These are phyloP conservation scores for Pristionchus exspectatus DNA, from an alignment of 2,888 invertebrate genomes.

Conservation along the genomic window DNA sequence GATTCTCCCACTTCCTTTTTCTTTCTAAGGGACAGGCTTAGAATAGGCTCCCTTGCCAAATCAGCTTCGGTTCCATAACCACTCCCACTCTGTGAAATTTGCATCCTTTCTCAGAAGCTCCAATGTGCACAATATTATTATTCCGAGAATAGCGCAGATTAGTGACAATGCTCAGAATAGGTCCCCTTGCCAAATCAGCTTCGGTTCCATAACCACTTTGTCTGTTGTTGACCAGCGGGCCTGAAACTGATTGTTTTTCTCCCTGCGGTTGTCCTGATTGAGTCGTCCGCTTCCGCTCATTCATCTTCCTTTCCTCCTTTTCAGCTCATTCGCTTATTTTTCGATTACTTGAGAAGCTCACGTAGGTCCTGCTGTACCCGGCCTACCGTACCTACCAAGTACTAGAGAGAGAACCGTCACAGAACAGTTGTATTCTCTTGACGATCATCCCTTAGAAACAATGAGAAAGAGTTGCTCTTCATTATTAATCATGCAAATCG, in stretches of 20 bases:
- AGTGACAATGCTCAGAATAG: background rate
- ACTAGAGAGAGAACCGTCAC: too few relatives aligned
- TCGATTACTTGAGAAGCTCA: too few relatives aligned
- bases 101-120: too few relatives aligned
- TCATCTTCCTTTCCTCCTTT: background rate
- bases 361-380: too few relatives aligned
- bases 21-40: background rate
- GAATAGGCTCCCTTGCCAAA: background rate
- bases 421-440: too few relatives aligned
- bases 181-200: too few relatives aligned
- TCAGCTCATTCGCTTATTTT: background rate
- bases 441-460: too few relatives aligned
- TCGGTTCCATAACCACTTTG: background rate
- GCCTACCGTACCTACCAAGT: too few relatives aligned
- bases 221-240: background rate
- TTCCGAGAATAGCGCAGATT: background rate
- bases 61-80: too few relatives aligned
- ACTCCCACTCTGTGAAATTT: too few relatives aligned
- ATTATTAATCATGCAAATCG: too few relatives aligned
- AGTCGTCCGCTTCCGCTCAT: constrained; percentile 11
- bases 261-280: background rate
- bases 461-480: too few relatives aligned
- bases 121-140: background rate
- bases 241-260: constrained; percentile 36
- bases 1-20: background rate